Conservation (phyloP, 2,797 vertebrate species). For the Hipposideros larvatus region DNA sequence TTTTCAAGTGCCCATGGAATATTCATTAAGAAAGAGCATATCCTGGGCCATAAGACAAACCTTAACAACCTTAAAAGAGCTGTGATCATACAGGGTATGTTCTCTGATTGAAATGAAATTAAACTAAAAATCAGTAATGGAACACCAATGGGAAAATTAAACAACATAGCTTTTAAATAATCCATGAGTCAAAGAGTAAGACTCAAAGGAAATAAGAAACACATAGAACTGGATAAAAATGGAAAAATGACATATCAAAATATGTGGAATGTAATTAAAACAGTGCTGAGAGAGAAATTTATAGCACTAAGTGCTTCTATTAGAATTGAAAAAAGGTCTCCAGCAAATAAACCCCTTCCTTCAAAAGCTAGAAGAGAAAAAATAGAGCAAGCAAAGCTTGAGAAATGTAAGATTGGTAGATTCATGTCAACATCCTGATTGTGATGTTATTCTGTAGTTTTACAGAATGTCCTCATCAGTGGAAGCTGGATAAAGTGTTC, state of each 20-base stretch:
- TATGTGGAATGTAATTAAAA: not conserved
- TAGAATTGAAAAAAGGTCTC: not conserved
- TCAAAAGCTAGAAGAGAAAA: not conserved
- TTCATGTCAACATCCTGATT: not conserved
- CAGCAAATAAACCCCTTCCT: not conserved
- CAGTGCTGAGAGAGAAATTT: not conserved
- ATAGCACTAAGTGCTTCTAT: not conserved
- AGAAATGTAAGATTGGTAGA: not conserved
- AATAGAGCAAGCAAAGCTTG: not conserved
- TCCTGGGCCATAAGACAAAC: not conserved
- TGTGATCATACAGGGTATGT: not conserved
- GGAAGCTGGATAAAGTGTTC: not conserved
- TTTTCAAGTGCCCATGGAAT: not conserved
- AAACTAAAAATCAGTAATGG: not conserved
- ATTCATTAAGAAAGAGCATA: not conserved
- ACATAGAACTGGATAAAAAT: not conserved
- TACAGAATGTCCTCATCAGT: not conserved
- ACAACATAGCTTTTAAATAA: not conserved
- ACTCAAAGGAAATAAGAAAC: not conserved
- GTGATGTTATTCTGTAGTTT: not conserved
- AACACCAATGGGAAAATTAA: conserved; percentile 6
- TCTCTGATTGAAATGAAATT: not conserved
- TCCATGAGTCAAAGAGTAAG: not conserved
- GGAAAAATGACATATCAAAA: not conserved
- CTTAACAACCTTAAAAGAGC: not conserved